Percentiles rank a stretch among this genome's conserved stretches.
Conservation (phyloP, 2,797 vertebrate genomes). For the Pelodytes ibericus region DNA sequence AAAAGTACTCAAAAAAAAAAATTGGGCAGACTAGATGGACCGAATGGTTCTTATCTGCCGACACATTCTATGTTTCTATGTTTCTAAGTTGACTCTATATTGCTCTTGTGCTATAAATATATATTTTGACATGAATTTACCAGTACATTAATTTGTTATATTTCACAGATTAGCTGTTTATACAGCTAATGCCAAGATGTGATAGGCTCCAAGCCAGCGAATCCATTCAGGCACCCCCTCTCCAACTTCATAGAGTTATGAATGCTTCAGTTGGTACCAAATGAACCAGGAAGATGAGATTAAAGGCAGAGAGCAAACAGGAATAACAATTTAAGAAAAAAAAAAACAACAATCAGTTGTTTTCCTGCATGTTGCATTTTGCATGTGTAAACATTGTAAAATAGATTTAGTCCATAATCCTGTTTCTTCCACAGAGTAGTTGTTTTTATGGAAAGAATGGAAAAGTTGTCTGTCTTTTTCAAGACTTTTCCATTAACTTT, state of each 20-base stretch:
- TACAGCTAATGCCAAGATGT: neutral
- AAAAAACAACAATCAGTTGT: neutral
- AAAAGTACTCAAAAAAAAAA: too few species aligned
- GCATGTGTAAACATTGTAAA: neutral
- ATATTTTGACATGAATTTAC: neutral
- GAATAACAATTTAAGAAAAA: neutral
- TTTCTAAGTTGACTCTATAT: neutral
- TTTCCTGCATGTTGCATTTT: neutral
- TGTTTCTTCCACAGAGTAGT: neutral
- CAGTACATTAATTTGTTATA: neutral
- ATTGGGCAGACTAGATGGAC: too few species aligned
- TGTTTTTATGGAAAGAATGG: slow-evolving; percentile 30
- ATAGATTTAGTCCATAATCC: neutral
- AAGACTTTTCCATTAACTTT: slow-evolving; percentile 33
- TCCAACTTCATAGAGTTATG: neutral
- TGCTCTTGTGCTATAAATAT: neutral
- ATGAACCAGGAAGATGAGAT: neutral
- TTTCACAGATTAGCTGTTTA: slow-evolving; percentile 5
- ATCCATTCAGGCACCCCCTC: neutral
- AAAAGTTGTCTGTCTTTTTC: slow-evolving; percentile 29
- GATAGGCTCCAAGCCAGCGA: neutral
- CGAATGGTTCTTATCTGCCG: too few species aligned
- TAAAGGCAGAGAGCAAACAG: neutral
- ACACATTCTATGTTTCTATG: too few species aligned
- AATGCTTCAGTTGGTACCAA: neutral